phyloP scores from a whole-genome alignment of 2,888 invertebrate species.

The Venustoraphidia nigricollis region DNA sequence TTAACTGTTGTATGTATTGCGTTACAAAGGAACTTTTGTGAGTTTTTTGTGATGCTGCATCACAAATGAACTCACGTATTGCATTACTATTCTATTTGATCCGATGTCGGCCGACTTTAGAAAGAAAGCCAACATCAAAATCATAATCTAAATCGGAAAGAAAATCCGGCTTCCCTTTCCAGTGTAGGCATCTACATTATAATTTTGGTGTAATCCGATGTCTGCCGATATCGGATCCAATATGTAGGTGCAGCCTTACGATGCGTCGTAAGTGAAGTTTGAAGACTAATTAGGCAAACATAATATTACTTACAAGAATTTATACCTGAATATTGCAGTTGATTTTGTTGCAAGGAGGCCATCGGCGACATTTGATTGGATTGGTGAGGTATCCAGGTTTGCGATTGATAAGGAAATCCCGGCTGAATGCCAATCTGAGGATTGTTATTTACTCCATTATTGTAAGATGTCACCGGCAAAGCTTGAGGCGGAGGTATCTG shows the following conservation, averaged over 20 bases:
- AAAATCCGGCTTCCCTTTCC: too few species aligned
- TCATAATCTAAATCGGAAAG: too few species aligned
- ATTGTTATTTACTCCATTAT: not conserved
- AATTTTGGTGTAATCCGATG: too few species aligned
- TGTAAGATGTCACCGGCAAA: not conserved
- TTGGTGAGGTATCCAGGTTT: conserved; percentile 20
- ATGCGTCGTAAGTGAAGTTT: too few species aligned
- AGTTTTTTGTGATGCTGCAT: too few species aligned
- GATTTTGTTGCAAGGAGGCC: conserved; percentile 13
- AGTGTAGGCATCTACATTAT: too few species aligned
- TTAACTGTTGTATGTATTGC: too few species aligned
- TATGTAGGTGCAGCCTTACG: not conserved
- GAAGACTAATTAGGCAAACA: not conserved
- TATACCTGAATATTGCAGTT: conserved; percentile 20
- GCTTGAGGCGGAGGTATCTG: conserved; percentile 4
- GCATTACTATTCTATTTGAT: too few species aligned
- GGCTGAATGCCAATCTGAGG: not conserved
- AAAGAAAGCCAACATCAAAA: too few species aligned
- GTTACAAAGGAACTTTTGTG: too few species aligned
- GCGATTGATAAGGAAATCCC: not conserved
- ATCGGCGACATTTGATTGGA: conserved; percentile 17
- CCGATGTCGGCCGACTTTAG: too few species aligned
- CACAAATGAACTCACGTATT: too few species aligned
- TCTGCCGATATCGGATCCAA: not conserved
- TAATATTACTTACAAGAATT: conserved; percentile 3